Percentiles rank a stretch among this genome's conserved stretches.
These are phyloP conservation scores for Magallana ariakensis DNA, from an alignment of 1,140 invertebrate genomes.

Conservation along the genomic window DNA sequence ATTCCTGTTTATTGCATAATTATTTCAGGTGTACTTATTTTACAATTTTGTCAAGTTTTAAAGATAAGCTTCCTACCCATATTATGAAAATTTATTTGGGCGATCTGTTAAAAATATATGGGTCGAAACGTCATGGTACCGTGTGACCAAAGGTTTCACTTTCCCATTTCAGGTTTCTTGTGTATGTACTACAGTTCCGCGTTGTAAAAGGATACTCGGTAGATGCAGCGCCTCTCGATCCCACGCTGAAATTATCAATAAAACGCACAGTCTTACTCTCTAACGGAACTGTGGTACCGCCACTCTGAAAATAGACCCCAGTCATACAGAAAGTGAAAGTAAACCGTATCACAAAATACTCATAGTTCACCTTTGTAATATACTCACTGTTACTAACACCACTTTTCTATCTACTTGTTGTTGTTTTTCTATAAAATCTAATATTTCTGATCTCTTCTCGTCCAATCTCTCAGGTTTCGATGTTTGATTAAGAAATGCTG, in stretches of 20 bases:
- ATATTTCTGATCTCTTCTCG: slow-evolving; percentile 85
- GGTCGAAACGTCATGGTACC: no score
- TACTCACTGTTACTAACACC: slow-evolving; percentile 88
- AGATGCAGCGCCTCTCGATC: slow-evolving; percentile 94
- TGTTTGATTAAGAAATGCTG: slow-evolving; percentile 51
- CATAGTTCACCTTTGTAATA: background rate
- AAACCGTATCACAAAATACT: background rate
- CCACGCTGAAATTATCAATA: slow-evolving; percentile 99
- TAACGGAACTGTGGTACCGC: slow-evolving; percentile 96
- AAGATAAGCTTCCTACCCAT: no score
- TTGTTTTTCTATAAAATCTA: slow-evolving; percentile 76
- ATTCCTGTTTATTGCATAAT: no score
- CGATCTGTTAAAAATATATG: no score
- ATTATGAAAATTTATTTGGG: no score
- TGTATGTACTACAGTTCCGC: background rate
- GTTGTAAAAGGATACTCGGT: slow-evolving; percentile 86
- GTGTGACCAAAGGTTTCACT: no score
- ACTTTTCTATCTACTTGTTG: slow-evolving; percentile 16
- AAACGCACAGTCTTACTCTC: slow-evolving; percentile 98
- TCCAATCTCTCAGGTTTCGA: slow-evolving; percentile 85
- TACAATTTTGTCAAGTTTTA: no score
- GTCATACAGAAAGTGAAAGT: background rate
- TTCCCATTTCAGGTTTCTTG: no score
- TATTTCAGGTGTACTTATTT: no score
- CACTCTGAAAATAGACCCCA: slow-evolving; percentile 82